Evolutionary conservation across 2,113 vertebrate genomes (phyloP), one percentile per base, ranked within the genome.

Genomic region (Saiga tatarica): DNA sequence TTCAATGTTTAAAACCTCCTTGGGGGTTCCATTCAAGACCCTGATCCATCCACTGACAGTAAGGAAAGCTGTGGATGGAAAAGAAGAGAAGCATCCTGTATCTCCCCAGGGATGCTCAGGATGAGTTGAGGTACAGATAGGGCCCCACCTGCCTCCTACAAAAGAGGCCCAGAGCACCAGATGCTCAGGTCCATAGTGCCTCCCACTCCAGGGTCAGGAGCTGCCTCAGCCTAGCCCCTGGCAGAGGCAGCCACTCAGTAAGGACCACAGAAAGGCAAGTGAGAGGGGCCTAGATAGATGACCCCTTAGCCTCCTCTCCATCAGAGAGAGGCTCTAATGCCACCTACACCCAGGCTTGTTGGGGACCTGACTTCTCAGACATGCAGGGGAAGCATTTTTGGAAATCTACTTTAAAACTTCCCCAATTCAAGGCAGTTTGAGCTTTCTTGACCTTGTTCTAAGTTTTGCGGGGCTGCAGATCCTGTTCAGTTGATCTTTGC

Each of bases 1-100:
- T 96, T 97, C 78, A 93, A 67, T 94, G 92, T 95, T 96, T 94
- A 96, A 96, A 97, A 87, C 78, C 64, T 97, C 93, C 82, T 67
- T 9, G 59, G 53, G 84, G 94, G 82, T 96, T 96, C 76, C 71
- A 87, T 95, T 67, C 92, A 45, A 83, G 13, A 94, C 33, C 78
- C 67, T 39, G n/a, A 71, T 42, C 47, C 23, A n/a, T 50, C 71
- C 36, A 59, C 39, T 74, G 86, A 85, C 83, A 89, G 82, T 64
- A 96, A 93, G 79, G 71, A 94, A 91, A 93, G 71, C 28, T 45
- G 1, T 28, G 74, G 88, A 81, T 64, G 83, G 45, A 78, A 96
- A 74, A 8, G 91, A 86, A 91, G 47, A 60, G 91, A 64, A 67
- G 53, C 39, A 59, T 83, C 55, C 82, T 89, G 78, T 3, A 12